Base-by-base conservation (phyloP, 1,140 invertebrate genomes). In the Macrobrachium nipponense region DNA sequence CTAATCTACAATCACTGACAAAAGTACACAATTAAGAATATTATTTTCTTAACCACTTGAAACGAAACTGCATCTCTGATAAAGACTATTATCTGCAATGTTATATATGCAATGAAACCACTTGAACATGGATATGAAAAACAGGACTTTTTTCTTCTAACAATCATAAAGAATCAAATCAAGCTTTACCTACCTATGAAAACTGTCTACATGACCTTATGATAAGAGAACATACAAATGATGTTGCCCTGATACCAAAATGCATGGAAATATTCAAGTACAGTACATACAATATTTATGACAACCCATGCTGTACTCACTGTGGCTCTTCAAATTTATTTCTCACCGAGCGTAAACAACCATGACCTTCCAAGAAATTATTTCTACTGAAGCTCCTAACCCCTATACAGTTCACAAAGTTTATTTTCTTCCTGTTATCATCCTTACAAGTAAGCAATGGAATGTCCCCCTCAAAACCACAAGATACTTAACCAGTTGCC, bases 1-100 rank as follows among this genome's bases (percentile, higher is more conserved):
- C 62, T 18, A 80, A 43, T 44, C 78, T 80, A 80, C 60, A 44
- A 80, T 80, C 78, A 80, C 78, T 80, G 78, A 80, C 78, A 80
- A 80, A 80, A 66, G 60, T 80, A 64, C 62, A 80, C 62, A 80
- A 62, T 80, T 61, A 66, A 17, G 60, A 62, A 23, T 80, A 79
- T 18, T 66, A 43, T 18, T 79, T 36, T 18, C 44, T 62, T 43
- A 8, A 36, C 44, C 27, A 44, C 43, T 62, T 80, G 60, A 14
- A 14, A 66, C n/a, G 60, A 66, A 64, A 80, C 20, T 66, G 61
- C 78, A 80, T 62, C 78, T 62, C 27, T 70, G 68, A 27, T 70
- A 27, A 43, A 70, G 23, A 70, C 68, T 43, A 70, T 27, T 23
- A 70, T 70, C 15, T 70, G 68, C 68, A 70, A 70, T 27, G 68